Conservation (phyloP, 2,113 vertebrate species). For the Neotragus pygmaeus region DNA sequence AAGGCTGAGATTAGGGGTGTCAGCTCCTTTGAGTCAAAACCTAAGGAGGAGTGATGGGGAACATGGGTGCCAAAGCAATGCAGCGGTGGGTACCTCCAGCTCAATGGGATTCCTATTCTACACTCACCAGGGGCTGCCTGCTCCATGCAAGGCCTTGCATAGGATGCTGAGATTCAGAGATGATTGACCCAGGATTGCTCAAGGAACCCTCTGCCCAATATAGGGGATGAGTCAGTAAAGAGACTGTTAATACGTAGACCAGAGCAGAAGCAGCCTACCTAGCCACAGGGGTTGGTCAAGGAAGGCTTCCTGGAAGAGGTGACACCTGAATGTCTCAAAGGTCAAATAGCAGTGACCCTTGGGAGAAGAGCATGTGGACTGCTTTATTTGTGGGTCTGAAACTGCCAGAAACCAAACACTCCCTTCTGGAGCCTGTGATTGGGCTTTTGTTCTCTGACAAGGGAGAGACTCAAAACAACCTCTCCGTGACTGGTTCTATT, state of each 20-base stretch:
- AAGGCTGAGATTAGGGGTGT: neutral
- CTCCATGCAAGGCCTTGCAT: neutral
- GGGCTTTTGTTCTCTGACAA: neutral
- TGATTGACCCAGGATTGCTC: neutral
- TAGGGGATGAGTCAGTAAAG: neutral
- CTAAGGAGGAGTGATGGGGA: neutral
- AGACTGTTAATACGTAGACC: neutral
- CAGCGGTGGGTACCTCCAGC: neutral
- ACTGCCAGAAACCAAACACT: neutral
- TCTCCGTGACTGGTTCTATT: neutral
- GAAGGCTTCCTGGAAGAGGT: constrained; percentile 7
- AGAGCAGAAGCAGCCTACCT: neutral
- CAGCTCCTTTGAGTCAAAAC: neutral
- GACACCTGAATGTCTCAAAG: neutral
- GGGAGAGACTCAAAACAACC: neutral
- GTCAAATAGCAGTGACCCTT: neutral
- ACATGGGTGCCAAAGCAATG: neutral
- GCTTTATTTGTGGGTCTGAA: neutral
- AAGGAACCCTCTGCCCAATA: neutral
- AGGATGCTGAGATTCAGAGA: neutral
- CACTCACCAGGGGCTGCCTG: neutral
- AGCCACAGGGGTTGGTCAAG: neutral
- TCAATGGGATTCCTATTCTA: neutral
- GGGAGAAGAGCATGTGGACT: neutral
- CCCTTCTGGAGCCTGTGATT: neutral